Evolutionary conservation across 2,797 vertebrate species (phyloP).

Genomic region (Gorsachius magnificus): DNA sequence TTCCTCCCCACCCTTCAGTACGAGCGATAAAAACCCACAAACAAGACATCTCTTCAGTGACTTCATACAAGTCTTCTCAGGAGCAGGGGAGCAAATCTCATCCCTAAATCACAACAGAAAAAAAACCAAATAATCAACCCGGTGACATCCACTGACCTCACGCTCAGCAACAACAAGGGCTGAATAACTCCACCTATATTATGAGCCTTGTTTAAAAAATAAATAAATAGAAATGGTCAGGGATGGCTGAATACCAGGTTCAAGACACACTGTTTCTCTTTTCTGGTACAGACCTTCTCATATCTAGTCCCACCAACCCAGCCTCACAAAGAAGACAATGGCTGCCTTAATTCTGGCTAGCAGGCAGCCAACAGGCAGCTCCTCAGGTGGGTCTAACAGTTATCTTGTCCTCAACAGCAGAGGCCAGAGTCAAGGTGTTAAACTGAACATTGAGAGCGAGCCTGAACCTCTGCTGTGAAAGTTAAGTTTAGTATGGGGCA

Average conservation of each 20-base stretch:
- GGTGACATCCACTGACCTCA: neutral
- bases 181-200: neutral
- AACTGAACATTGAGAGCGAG: rapidly evolving
- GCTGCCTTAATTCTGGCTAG: neutral
- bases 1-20: neutral
- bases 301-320: neutral
- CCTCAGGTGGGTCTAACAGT: neutral
- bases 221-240: rapidly evolving
- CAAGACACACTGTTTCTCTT: neutral
- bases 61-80: neutral
- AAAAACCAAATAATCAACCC: neutral
- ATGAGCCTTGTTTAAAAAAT: neutral
- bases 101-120: neutral
- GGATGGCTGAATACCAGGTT: neutral
- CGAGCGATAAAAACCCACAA: neutral
- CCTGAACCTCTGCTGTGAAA: rapidly evolving
- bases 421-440: no score
- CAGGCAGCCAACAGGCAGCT: neutral
- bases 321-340: neutral
- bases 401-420: neutral
- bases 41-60: neutral
- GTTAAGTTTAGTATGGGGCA: rapidly evolving
- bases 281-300: rapidly evolving
- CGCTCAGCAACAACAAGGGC: neutral
- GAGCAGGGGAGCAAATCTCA: neutral